Conservation (phyloP, 2,888 invertebrate species). For the Cheilosia vernalis region DNA sequence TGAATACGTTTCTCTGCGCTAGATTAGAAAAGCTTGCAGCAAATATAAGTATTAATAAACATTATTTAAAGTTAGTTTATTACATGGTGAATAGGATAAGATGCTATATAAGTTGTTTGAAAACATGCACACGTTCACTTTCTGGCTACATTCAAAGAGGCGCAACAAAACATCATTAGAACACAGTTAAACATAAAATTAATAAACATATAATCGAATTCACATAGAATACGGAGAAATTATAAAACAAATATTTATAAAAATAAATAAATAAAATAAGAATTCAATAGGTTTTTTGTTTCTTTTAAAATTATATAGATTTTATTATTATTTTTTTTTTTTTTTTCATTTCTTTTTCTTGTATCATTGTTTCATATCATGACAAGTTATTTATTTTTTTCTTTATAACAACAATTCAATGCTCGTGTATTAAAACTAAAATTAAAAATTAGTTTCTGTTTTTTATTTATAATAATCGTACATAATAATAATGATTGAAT, state of each 20-base stretch:
- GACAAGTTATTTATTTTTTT: slow-evolving; percentile 54
- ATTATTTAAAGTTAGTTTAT: slow-evolving; percentile 14
- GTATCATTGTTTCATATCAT: slow-evolving; percentile 69
- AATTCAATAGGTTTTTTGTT: slow-evolving; percentile 51
- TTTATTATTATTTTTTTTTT: slow-evolving; percentile 51
- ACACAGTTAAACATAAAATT: slow-evolving; percentile 23
- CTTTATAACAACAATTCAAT: slow-evolving; percentile 57
- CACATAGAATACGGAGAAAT: slow-evolving; percentile 26
- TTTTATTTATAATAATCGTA: slow-evolving; percentile 26
- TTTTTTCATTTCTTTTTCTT: slow-evolving; percentile 56
- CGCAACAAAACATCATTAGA: slow-evolving; percentile 52
- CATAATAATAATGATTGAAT: slow-evolving; percentile 57
- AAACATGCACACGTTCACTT: slow-evolving; percentile 55
- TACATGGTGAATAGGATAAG: slow-evolving; percentile 20
- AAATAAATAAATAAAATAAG: slow-evolving; percentile 41
- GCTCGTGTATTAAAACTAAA: slow-evolving; percentile 60
- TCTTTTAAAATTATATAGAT: slow-evolving; percentile 66
- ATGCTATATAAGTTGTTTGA: slow-evolving; percentile 19
- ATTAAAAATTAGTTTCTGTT: slow-evolving; percentile 35
- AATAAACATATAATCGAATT: slow-evolving; percentile 25
- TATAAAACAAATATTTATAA: slow-evolving; percentile 10
- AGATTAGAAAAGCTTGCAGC: slow-evolving; percentile 7
- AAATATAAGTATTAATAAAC: neutral
- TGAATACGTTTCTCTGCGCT: neutral
- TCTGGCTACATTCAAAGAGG: slow-evolving; percentile 49